Percentiles rank a stretch among this genome's conserved stretches.
Conservation (phyloP, 2,797 vertebrate genomes). For the Nyctalus aviator region DNA sequence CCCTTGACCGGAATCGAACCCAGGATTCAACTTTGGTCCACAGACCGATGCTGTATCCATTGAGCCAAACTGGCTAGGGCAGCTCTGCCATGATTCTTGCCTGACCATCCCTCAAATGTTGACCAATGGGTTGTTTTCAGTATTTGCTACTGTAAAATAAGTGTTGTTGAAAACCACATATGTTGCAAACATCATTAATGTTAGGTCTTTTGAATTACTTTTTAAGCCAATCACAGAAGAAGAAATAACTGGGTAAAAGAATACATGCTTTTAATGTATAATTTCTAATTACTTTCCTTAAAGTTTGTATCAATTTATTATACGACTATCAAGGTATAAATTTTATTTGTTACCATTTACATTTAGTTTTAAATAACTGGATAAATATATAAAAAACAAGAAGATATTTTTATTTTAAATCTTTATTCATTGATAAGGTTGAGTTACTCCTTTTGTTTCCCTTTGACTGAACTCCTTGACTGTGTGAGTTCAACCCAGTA, state of each 20-base stretch:
- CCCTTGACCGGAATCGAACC: too few relatives aligned
- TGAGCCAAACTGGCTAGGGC: too few relatives aligned
- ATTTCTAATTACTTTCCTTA: background rate
- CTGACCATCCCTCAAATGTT: background rate
- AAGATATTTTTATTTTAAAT: slow-evolving; percentile 25
- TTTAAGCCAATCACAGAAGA: slow-evolving; percentile 33
- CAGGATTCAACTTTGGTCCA: too few relatives aligned
- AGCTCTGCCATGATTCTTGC: background rate
- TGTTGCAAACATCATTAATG: slow-evolving; percentile 22
- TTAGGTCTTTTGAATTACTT: slow-evolving; percentile 52
- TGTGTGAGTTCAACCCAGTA: slow-evolving; percentile 18
- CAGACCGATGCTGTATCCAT: too few relatives aligned
- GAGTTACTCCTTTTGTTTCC: slow-evolving; percentile 34
- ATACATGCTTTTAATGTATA: background rate
- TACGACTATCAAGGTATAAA: background rate
- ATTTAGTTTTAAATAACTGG: slow-evolving; percentile 28
- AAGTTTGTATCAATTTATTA: slow-evolving; percentile 14
- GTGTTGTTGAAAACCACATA: background rate
- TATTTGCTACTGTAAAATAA: background rate
- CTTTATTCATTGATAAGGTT: background rate
- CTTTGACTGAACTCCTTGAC: background rate
- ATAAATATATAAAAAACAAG: background rate
- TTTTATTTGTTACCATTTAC: slow-evolving; percentile 32
- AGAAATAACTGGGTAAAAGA: background rate
- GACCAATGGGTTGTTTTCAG: background rate